Base-by-base conservation (phyloP, 37 sponge, comb jelly and placozoan species). In the Amphimedon queenslandica region DNA sequence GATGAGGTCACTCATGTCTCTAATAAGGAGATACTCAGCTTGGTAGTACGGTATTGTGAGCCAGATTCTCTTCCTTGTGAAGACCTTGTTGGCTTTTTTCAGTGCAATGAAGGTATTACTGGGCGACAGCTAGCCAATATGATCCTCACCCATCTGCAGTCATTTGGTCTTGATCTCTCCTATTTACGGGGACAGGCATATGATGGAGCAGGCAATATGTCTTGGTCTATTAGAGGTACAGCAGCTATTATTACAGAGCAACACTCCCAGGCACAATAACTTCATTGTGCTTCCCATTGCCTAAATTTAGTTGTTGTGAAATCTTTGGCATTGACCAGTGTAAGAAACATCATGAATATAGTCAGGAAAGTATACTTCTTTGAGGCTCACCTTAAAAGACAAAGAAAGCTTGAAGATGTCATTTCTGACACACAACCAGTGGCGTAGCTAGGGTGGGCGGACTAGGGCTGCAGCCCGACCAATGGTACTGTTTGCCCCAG, bases 121-220 rank as follows among this genome's bases (percentile, higher is more conserved):
- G 92, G 92, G 23, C 28, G 58, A 69, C 74, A 63, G 18, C 47
- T 91, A 25, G 87, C 92, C 27, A 60, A 53, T 37, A 85, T 75
- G 71, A 85, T 81, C 51, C 27, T 71, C 24, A 41, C 60, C 20
- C 51, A 38, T 39, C 32, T 84, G 29, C 40, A 40, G 28, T 31
- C 27, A 37, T 70, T 33, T 29, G 23, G 36, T 69, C 40, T 87
- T 29, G 67, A 92, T 38, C 80, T 65, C 11, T 75, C 40, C 57
- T 75, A 73, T 30, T 29, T 85, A 33, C 74, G 86, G 61, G 91
- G 86, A 23, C 91, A 90, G 58, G 79, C 82, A 2, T 90, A 90
- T 58, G 86, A 86, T 77, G 86, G 91, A 23, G 91, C 86, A 67
- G 80, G 78, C 34, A 90, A 69, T 53, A 82, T 82, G 82, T 55